These are phyloP conservation scores for Heliconius nattereri DNA, from an alignment of 1,140 invertebrate species.

Conservation along the genomic window DNA sequence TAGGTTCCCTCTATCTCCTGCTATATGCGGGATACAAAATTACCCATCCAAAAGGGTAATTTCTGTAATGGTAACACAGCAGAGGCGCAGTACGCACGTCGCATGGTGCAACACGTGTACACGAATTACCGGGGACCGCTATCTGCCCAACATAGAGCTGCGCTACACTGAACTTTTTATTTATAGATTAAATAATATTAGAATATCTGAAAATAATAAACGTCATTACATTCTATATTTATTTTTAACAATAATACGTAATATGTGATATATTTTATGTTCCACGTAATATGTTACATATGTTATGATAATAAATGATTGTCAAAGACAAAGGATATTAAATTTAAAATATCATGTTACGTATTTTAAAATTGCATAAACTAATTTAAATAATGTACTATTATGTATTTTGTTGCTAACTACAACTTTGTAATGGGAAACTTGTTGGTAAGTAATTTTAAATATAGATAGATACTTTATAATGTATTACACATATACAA, in stretches of 20 bases:
- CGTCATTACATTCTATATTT: not conserved
- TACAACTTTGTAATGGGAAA: no score
- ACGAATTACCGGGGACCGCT: constrained; percentile 39
- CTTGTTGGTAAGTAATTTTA: no score
- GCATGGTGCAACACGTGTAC: constrained; percentile 61
- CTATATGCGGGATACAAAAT: not conserved
- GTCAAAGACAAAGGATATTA: not conserved
- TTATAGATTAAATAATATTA: not conserved
- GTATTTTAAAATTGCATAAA: not conserved
- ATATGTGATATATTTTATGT: not conserved
- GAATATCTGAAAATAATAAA: not conserved
- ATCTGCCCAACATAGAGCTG: constrained; percentile 13
- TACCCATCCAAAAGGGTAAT: constrained; percentile 20
- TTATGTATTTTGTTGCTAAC: not conserved
- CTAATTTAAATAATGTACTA: not conserved
- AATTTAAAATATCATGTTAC: not conserved
- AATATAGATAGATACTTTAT: no score
- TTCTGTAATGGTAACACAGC: constrained; percentile 21
- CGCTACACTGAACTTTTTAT: not conserved
- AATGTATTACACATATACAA: no score
- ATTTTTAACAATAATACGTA: not conserved
- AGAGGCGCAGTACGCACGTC: constrained; percentile 28
- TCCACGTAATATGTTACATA: not conserved
- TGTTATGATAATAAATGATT: not conserved
- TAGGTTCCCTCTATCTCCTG: no score